Percentiles rank a stretch among this genome's conserved stretches.
These are phyloP conservation scores for Drosophila prolongata DNA, from an alignment of 2,888 invertebrate species.

Conservation along the genomic window DNA sequence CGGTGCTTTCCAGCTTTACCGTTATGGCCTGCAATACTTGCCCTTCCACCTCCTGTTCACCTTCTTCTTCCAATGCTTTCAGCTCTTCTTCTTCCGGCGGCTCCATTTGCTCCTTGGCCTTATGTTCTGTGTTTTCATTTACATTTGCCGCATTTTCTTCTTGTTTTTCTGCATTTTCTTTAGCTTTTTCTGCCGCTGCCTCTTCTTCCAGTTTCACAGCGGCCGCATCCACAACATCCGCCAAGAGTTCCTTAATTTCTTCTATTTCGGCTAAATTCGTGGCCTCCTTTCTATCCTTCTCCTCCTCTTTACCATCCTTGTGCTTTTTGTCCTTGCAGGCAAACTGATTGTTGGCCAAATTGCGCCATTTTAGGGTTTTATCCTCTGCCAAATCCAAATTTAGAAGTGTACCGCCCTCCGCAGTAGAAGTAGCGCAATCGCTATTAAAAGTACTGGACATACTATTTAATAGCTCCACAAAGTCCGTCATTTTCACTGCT, in stretches of 20 bases:
- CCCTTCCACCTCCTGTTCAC: conserved; percentile 19
- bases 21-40: conserved; percentile 13
- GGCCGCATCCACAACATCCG: conserved; percentile 41
- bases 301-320: conserved; percentile 8
- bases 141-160: conserved; percentile 19
- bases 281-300: background rate
- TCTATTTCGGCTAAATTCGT: conserved; percentile 18
- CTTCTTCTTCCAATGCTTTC: conserved; percentile 16
- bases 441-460: conserved; percentile 83
- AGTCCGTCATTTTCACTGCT: conserved; percentile 78
- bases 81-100: conserved; percentile 1
- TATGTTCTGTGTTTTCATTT: conserved; percentile 8
- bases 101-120: conserved; percentile 6
- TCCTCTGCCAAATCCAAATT: conserved; percentile 82
- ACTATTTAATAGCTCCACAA: conserved; percentile 79
- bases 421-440: conserved; percentile 78
- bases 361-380: conserved; percentile 84
- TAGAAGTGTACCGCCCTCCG: conserved; percentile 74
- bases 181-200: conserved; percentile 29
- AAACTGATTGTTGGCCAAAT: conserved; percentile 83
- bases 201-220: conserved; percentile 53
- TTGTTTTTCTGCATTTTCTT: conserved; percentile 22
- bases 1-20: conserved; percentile 26
- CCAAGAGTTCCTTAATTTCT: conserved; percentile 27
- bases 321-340: conserved; percentile 80